Percentiles rank a stretch among this genome's conserved stretches.
Evolutionary conservation across 2,113 vertebrate genomes (phyloP).

Genomic region (Ariopsis seemanni): DNA sequence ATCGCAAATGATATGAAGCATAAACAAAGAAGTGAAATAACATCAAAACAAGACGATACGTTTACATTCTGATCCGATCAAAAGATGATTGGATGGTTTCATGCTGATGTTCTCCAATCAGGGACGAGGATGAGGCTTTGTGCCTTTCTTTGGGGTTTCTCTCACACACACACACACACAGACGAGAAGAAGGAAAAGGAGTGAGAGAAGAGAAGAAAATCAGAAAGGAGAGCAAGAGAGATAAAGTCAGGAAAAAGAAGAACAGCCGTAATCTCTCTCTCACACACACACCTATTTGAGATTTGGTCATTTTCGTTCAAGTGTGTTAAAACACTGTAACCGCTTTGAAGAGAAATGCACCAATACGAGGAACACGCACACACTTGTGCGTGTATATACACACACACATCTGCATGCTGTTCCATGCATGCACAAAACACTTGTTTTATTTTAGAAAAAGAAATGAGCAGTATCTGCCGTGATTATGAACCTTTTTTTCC

Average conservation of each 20-base stretch:
- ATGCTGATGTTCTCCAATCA: conserved; percentile 58
- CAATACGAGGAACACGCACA: conserved; percentile 15
- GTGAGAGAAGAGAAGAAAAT: not conserved
- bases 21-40: conserved; percentile 20
- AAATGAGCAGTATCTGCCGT: conserved; percentile 84
- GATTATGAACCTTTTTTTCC: conserved; percentile 77
- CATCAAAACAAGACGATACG: not conserved
- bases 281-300: conserved; percentile 19
- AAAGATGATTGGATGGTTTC: conserved; percentile 43
- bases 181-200: too few species aligned
- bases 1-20: not conserved
- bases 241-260: conserved; percentile 32
- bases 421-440: conserved; percentile 53
- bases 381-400: conserved; percentile 24
- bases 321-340: not conserved
- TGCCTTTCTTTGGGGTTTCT: not conserved
- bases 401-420: conserved; percentile 56
- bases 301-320: conserved; percentile 14
- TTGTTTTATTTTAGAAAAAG: conserved; percentile 78
- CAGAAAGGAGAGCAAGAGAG: not conserved
- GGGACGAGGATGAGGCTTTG: conserved; percentile 50
- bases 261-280: conserved; percentile 52
- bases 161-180: not conserved
- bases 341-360: conserved; percentile 16
- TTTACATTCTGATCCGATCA: conserved; percentile 44